Evolutionary conservation across 2,888 invertebrate genomes (phyloP), one percentile per base, ranked within the genome.

Genomic region (Leucophora obtusa): DNA sequence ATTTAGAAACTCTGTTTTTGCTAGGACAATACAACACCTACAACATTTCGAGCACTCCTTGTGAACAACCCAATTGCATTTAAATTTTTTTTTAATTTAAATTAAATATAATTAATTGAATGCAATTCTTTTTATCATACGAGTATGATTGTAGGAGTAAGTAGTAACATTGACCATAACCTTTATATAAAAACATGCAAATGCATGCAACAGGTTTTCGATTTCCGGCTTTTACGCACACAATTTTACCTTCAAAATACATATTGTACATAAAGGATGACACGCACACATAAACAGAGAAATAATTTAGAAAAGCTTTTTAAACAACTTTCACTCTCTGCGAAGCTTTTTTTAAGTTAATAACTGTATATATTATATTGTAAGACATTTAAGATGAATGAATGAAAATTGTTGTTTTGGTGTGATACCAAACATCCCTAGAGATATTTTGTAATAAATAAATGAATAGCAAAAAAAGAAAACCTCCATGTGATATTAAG

Each of bases 131-230:
- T 59, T 66, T 66, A 35, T 60, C 60, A 7, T 47, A n/a, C n/a
- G n/a, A n/a, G n/a, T n/a, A 3, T 47, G 6, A n/a, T 1, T 50
- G 53, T 62, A 47, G 21, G 17, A 51, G 33, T 65, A n/a, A 14
- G 54, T 35, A 63, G 65, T 73, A 77, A 47, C 77, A 81, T 81
- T 81, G 81, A 56, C 81, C 73, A 43, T 81, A 81, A 77, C 81
- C 81, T 81, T 81, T 56, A 66, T 35, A 24, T 35, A 17, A n/a
- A 50, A 2, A 47, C 38, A 11, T 51, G 50, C 54, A 35, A 74
- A 77, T 71, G 53, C 70, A 77, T 77, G 81, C 77, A 77, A 77
- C 81, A 81, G 73, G 81, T 81, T 66, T 81, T 81, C 77, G 43
- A 74, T 77, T 81, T 81, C 81, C 81, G 81, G 77, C 77, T 33